Conservation (phyloP, 1,140 invertebrate genomes). For the Brachionus manjavacas region DNA sequence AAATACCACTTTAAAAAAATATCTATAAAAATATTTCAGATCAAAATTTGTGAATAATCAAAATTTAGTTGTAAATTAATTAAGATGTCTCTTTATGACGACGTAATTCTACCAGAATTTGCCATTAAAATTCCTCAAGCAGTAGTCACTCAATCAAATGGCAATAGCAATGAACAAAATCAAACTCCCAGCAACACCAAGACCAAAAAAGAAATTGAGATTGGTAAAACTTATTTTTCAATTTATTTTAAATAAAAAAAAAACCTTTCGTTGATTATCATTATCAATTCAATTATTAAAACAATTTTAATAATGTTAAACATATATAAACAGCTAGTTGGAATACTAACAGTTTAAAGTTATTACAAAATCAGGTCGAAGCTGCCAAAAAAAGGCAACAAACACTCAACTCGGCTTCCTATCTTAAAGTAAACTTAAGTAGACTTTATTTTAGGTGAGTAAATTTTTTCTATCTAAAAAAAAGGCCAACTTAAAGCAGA, state of each 20-base stretch:
- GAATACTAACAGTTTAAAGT: conserved; percentile 40
- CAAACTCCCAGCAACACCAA: not conserved
- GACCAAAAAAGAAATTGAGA: not conserved
- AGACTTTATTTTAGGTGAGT: too few species aligned
- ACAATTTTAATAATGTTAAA: conserved; percentile 22
- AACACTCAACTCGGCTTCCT: not conserved
- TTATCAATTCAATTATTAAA: conserved; percentile 18
- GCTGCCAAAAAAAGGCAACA: conserved; percentile 29
- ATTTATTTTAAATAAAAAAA: conserved; percentile 30
- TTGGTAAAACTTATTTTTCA: conserved; percentile 35
- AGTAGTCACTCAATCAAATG: not conserved
- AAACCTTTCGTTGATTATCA: not conserved
- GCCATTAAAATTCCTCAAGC: not conserved
- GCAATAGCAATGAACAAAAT: not conserved
- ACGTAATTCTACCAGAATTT: conserved; percentile 32
- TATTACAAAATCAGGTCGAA: conserved; percentile 35
- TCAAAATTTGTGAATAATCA: not conserved
- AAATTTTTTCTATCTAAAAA: too few species aligned
- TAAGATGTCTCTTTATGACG: conserved; percentile 40
- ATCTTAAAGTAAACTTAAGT: not conserved
- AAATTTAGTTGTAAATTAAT: not conserved
- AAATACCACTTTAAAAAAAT: not conserved
- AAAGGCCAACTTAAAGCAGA: not conserved
- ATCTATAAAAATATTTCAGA: not conserved
- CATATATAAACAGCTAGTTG: conserved; percentile 36